Conservation (phyloP, 1,140 invertebrate species). For the Neuroterus valhalla region DNA sequence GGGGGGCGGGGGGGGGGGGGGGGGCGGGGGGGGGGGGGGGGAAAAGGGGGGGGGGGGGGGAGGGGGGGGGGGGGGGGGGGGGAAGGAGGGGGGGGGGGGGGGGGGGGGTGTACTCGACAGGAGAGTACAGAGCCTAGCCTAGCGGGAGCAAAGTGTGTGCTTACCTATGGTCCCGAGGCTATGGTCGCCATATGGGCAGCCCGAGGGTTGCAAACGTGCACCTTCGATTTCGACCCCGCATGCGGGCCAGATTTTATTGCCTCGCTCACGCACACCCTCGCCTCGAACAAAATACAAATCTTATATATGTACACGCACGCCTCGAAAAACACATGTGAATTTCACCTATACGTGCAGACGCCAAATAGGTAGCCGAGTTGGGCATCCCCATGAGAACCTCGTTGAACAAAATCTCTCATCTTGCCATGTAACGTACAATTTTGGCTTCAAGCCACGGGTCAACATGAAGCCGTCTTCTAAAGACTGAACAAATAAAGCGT, state of each 20-base stretch:
- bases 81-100: no score
- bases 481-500: background rate
- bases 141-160: conserved; percentile 44
- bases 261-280: conserved; percentile 35
- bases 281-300: background rate
- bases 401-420: conserved; percentile 46
- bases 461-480: background rate
- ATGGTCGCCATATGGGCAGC: conserved; percentile 73
- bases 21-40: conserved; percentile 8
- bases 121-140: conserved; percentile 36
- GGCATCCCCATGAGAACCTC: conserved; percentile 48
- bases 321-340: conserved; percentile 44
- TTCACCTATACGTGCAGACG: background rate
- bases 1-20: conserved; percentile 34
- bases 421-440: conserved; percentile 1
- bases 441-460: background rate
- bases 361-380: background rate
- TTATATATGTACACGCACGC: background rate
- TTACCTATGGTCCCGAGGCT: conserved; percentile 66
- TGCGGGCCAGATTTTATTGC: conserved; percentile 68
- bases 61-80: conserved; percentile 32
- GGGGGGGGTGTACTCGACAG: conserved; percentile 35
- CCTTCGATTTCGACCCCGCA: conserved; percentile 62
- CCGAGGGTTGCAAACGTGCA: conserved; percentile 61
- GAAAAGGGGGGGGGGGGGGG: background rate